phyloP scores from a whole-genome alignment of 1,140 invertebrate genomes.

The Scaptomyza hsui region DNA sequence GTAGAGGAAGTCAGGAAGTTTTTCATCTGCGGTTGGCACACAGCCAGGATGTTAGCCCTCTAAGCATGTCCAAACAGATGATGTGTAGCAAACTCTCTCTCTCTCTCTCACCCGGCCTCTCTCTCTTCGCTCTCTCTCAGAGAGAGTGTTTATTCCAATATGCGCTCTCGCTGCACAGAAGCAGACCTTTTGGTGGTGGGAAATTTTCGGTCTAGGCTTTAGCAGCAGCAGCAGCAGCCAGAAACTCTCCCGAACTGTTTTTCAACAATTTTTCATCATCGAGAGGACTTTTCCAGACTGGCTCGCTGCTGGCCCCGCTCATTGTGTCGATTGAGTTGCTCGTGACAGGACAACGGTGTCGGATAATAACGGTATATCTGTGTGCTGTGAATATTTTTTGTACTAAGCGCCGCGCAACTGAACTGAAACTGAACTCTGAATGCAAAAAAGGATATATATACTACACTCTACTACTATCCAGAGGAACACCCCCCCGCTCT shows the following conservation, averaged over 20 bases:
- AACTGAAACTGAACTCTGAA: too few relatives aligned
- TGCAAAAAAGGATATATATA: too few relatives aligned
- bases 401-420: constrained; percentile 10
- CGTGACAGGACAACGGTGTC: constrained; percentile 76
- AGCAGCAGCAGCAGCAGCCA: constrained; percentile 3
- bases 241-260: constrained; percentile 2
- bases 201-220: constrained; percentile 49
- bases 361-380: constrained; percentile 13
- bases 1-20: constrained; percentile 73
- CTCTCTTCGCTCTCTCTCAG: constrained; percentile 25
- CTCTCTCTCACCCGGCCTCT: constrained; percentile 1
- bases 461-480: too few relatives aligned
- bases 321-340: constrained; percentile 84
- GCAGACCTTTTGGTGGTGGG: constrained; percentile 60
- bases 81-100: constrained; percentile 25
- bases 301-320: constrained; percentile 54
- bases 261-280: constrained; percentile 38
- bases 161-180: constrained; percentile 34
- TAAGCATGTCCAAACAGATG: constrained; percentile 62
- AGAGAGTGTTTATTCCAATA: neutral
- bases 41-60: constrained; percentile 20
- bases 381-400: neutral
- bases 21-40: constrained; percentile 64
- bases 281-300: constrained; percentile 76
- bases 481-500: neutral